Evolutionary conservation across 1,140 invertebrate species (phyloP), one percentile per base, ranked within the genome.

Genomic region (Onthophagus taurus): DNA sequence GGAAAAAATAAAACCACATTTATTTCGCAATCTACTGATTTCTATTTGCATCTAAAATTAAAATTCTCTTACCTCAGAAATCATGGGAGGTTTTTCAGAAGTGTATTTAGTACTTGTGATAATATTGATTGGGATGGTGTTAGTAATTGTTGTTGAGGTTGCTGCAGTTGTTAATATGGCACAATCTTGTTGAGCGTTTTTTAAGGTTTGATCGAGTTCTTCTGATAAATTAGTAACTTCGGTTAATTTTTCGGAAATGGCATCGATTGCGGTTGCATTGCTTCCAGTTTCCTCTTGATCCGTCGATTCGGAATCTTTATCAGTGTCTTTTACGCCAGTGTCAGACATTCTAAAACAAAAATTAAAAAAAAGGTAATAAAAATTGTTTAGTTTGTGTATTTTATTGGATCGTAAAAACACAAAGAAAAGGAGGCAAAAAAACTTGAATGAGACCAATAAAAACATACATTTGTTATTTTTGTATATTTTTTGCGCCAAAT

Each of bases 141-240:
- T 36, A 8, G 12, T 47, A 12, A 52, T 24, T 0, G 55, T 48
- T 4, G 51, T 52, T 16, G 54, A 51, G 4, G 52, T 52, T 19
- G 55, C 42, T 33, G 54, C 38, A 11, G 51, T 48, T 7, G 48
- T 45, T 13, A 57, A 49, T 17, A 61, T 42, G 1, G 57, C 50
- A 36, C 58, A 59, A 31, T 59, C 58, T 44, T 64, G 59, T 51
- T 71, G 67, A 8, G 66, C 57, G 62, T 76, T 66, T 54, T 72
- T 64, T 58, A 78, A 44, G 64, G 66, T 59, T 6, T 69, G 69
- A 51, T 82, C 80, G 31, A 83, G 58, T 42, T 78, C 74, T 52
- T 82, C 78, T 1, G 79, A 78, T 2, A 81, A 66, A 33, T 69
- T 69, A 5, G 78, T 77, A 0, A 82, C 77, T 59, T 80, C 76